Conservation (phyloP, 2,888 invertebrate species). For the Drosophila meridiana region DNA sequence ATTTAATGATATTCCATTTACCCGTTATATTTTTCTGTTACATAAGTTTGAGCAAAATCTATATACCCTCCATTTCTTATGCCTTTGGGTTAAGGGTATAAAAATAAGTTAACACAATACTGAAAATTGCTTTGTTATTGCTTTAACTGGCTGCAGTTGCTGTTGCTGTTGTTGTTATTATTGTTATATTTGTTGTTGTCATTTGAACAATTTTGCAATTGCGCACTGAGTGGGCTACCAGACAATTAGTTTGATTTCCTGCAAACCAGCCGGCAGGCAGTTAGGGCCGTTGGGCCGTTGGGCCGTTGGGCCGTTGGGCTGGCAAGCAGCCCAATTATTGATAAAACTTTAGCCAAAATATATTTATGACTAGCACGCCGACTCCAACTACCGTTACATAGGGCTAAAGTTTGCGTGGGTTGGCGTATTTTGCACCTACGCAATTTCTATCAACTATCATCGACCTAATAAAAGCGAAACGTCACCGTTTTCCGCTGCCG, state of each 20-base stretch:
- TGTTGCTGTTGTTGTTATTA: slow-evolving; percentile 4
- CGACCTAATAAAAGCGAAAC: slow-evolving; percentile 73
- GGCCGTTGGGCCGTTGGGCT: neutral
- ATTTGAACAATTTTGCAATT: slow-evolving; percentile 67
- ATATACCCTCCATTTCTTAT: neutral
- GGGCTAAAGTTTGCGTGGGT: slow-evolving; percentile 9
- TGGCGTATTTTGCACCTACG: slow-evolving; percentile 37
- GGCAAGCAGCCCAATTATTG: slow-evolving; percentile 62
- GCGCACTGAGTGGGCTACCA: slow-evolving; percentile 64
- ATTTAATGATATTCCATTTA: neutral
- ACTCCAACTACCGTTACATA: neutral
- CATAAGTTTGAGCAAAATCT: neutral
- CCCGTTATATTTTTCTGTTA: neutral
- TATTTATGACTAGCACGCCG: slow-evolving; percentile 42
- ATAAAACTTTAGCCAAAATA: slow-evolving; percentile 70
- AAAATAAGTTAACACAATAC: slow-evolving; percentile 12
- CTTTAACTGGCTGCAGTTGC: slow-evolving; percentile 6
- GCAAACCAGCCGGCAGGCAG: slow-evolving; percentile 15
- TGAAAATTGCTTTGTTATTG: slow-evolving; percentile 54
- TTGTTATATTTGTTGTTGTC: slow-evolving; percentile 16
- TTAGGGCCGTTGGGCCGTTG: neutral
- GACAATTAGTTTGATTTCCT: slow-evolving; percentile 63
- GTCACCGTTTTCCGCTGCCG: slow-evolving; percentile 43
- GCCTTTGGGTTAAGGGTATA: neutral
- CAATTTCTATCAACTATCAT: slow-evolving; percentile 63